These are phyloP conservation scores for Gerosis bhagava DNA, from an alignment of 2,888 invertebrate genomes.

Conservation along the genomic window DNA sequence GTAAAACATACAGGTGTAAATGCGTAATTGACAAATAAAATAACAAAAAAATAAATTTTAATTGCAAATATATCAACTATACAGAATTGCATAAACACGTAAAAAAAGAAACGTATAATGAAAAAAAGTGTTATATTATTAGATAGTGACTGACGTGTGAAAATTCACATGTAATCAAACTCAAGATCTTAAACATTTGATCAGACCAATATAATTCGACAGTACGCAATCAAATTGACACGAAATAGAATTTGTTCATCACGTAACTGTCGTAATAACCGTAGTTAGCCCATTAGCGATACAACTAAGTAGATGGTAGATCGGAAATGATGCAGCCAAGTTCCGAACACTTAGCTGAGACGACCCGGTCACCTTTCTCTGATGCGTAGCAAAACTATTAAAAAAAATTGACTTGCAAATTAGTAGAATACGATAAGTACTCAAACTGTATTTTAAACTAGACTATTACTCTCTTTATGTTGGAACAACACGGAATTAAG, in stretches of 20 bases:
- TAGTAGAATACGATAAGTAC: too few species aligned
- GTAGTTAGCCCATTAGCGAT: conserved; percentile 22
- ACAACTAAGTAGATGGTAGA: too few species aligned
- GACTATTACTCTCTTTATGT: too few species aligned
- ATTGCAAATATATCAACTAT: too few species aligned
- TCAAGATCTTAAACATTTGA: neutral
- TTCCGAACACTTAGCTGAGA: neutral
- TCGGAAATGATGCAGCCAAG: conserved; percentile 11
- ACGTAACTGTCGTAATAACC: conserved; percentile 15
- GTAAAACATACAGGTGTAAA: too few species aligned
- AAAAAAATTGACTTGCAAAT: conserved; percentile 25
- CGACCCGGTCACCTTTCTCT: conserved; percentile 20
- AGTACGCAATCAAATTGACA: neutral
- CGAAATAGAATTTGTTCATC: conserved; percentile 2
- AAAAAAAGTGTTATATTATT: too few species aligned
- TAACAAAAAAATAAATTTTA: too few species aligned
- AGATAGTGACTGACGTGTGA: neutral
- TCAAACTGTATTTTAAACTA: too few species aligned
- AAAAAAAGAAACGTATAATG: too few species aligned
- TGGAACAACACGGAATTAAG: too few species aligned
- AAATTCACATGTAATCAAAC: neutral
- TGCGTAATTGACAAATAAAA: too few species aligned
- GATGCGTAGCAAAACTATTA: neutral
- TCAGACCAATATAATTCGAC: neutral
- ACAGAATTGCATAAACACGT: too few species aligned